Evolutionary conservation across 2,113 vertebrate genomes (phyloP).

Genomic region (Rhipidura dahli): DNA sequence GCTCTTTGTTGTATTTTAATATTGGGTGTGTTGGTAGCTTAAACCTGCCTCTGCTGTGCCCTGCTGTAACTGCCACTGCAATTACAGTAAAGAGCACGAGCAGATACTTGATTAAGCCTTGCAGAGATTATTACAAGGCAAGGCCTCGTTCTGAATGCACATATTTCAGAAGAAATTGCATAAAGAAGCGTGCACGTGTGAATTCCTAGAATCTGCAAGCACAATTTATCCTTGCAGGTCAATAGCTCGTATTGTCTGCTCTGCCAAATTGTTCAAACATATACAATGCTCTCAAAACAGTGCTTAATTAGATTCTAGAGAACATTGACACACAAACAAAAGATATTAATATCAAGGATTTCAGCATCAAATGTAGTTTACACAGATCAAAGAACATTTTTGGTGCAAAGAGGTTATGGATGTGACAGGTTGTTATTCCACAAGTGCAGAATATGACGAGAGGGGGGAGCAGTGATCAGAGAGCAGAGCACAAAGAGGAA

Average conservation of each 20-base stretch:
- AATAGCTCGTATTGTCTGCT: conserved; percentile 63
- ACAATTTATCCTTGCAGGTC: conserved; percentile 67
- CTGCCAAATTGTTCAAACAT: conserved; percentile 67
- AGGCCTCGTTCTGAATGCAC: background rate
- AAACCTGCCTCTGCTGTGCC: background rate
- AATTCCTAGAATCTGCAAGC: conserved; percentile 6
- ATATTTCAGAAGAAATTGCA: background rate
- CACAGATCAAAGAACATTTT: conserved; percentile 68
- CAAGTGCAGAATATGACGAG: conserved; percentile 26
- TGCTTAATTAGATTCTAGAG: conserved; percentile 76
- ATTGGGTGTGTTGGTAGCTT: background rate
- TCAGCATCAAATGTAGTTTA: conserved; percentile 62
- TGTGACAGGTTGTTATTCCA: conserved; percentile 62
- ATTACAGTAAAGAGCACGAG: background rate
- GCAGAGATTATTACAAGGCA: conserved; percentile 38
- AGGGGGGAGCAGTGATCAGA: background rate
- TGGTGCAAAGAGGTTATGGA: conserved; percentile 62
- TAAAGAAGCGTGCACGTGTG: background rate
- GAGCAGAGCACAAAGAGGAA: background rate
- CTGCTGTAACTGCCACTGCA: background rate
- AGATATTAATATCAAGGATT: conserved; percentile 71
- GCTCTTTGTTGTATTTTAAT: background rate
- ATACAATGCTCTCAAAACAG: conserved; percentile 69
- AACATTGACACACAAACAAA: conserved; percentile 74
- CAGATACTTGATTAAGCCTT: conserved; percentile 53